Base-by-base conservation (phyloP, 2,888 invertebrate genomes). In the Galerucella pusilla region DNA sequence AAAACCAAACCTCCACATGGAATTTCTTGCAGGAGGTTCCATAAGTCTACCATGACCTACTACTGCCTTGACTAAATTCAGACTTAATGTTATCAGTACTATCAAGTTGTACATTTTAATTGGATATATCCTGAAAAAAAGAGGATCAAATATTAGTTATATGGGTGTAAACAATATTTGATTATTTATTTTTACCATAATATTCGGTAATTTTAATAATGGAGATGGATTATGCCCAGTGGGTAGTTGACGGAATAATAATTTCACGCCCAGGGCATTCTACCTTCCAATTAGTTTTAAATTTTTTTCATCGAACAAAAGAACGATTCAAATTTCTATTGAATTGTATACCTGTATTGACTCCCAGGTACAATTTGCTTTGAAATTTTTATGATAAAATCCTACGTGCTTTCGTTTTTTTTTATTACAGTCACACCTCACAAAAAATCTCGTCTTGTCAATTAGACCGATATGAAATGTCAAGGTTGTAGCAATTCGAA, bases 1-100 rank as follows among this genome's bases (percentile, higher is more conserved):
- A 88, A 94, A 97, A 0, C 97, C 97, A 85, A 95, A 95, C 76
- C 97, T 90, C 97, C 97, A 98, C 96, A 97, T 97, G 67, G 95
- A 94, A 88, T 97, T 96, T 75, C 97, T 90, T 0, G 96, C 94
- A 2, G 97, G 97, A 0, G 97, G 97, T 86, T 97, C 96, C 94
- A 97, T 95, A 77, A 97, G 89, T 59, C 97, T 89, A 4, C 97
- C 97, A 88, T 96, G 96, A 10, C 94, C 94, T 79, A 89, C 88
- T 0, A 92, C 93, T 7, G 89, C 68, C 64, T 77, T 71, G 63
- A 89, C 75, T 46, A 80, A 52, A 61, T 68, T 75, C 25, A 75
- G 25, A n/a, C 42, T 67, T 1, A 74, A 7, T 65, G 60, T 42
- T 45, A 70, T 60, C 11, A 66, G 42, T n/a, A 49, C 46, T 49